Evolutionary conservation across 2,888 invertebrate genomes (phyloP).

Genomic region (Diarsia dahlii): DNA sequence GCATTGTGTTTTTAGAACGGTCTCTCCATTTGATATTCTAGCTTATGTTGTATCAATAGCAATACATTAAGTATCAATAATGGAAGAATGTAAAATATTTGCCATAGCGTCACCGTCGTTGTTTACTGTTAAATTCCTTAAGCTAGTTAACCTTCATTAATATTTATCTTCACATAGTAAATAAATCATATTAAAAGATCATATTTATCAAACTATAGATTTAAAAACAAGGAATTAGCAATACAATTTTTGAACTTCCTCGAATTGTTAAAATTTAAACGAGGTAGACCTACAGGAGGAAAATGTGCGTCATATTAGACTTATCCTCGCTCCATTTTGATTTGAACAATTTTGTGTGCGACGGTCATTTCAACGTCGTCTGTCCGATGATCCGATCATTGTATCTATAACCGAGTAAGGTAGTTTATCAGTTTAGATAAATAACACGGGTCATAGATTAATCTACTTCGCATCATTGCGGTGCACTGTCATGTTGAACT

Average conservation of each 20-base stretch:
- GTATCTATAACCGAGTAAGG: slow-evolving; percentile 1
- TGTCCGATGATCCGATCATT: background rate
- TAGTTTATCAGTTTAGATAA: slow-evolving; percentile 24
- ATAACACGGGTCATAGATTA: slow-evolving; percentile 43
- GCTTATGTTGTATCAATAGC: slow-evolving; percentile 14
- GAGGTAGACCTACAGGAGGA: slow-evolving; percentile 4
- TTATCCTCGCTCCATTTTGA: slow-evolving; percentile 48
- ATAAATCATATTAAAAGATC: slow-evolving; percentile 41
- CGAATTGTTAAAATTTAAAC: slow-evolving; percentile 14
- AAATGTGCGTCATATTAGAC: slow-evolving; percentile 28
- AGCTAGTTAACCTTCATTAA: slow-evolving; percentile 65
- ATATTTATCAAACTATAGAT: slow-evolving; percentile 22
- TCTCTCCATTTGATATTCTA: slow-evolving; percentile 38
- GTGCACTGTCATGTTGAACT: slow-evolving; percentile 26
- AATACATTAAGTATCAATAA: slow-evolving; percentile 16
- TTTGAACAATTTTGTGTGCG: slow-evolving; percentile 11
- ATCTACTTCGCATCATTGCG: slow-evolving; percentile 20
- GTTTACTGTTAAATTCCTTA: slow-evolving; percentile 58
- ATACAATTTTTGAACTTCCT: slow-evolving; percentile 2
- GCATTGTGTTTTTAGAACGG: slow-evolving; percentile 54
- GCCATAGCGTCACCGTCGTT: slow-evolving; percentile 46
- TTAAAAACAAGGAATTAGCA: slow-evolving; percentile 15
- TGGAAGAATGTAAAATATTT: slow-evolving; percentile 33
- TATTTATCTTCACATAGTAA: slow-evolving; percentile 47
- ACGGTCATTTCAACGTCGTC: slow-evolving; percentile 12